Percentiles rank a stretch among this genome's conserved stretches.
These are phyloP conservation scores for Muscicapa comitata DNA, from an alignment of 2,797 vertebrate species.

Conservation along the genomic window DNA sequence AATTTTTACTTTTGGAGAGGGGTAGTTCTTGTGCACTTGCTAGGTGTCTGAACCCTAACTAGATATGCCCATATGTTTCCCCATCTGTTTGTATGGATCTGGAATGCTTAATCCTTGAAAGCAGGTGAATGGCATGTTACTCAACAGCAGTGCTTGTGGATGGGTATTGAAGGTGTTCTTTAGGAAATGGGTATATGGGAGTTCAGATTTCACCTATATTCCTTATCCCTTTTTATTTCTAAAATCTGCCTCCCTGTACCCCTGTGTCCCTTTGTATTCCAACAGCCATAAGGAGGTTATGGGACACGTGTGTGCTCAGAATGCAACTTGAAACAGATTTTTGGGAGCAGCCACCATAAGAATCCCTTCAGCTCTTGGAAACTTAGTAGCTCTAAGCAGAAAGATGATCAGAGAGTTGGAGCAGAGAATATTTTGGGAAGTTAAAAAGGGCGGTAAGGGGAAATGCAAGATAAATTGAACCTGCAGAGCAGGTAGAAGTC, in stretches of 20 bases:
- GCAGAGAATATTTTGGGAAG: not conserved
- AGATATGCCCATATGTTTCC: accelerated
- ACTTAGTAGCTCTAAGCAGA: not conserved
- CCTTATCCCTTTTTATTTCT: not conserved
- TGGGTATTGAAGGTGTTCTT: not conserved
- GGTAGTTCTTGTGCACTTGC: accelerated
- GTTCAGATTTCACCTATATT: not conserved
- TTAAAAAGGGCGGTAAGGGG: not conserved
- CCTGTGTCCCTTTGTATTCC: not conserved
- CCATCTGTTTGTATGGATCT: not conserved
- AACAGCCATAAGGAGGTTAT: not conserved
- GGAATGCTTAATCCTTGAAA: not conserved
- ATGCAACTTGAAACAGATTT: not conserved
- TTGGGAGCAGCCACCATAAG: not conserved
- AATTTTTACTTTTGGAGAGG: not conserved
- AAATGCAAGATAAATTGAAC: not conserved
- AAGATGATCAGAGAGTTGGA: not conserved
- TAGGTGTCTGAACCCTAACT: not conserved
- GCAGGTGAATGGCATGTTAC: accelerated
- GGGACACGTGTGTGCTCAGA: not conserved
- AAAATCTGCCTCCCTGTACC: accelerated
- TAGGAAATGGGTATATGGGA: not conserved
- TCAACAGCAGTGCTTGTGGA: not conserved
- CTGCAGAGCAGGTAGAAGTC: not conserved
- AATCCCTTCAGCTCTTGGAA: not conserved